Evolutionary conservation across 2,113 vertebrate species (phyloP), one percentile per base, ranked within the genome.

Genomic region (Oriolus oriolus): DNA sequence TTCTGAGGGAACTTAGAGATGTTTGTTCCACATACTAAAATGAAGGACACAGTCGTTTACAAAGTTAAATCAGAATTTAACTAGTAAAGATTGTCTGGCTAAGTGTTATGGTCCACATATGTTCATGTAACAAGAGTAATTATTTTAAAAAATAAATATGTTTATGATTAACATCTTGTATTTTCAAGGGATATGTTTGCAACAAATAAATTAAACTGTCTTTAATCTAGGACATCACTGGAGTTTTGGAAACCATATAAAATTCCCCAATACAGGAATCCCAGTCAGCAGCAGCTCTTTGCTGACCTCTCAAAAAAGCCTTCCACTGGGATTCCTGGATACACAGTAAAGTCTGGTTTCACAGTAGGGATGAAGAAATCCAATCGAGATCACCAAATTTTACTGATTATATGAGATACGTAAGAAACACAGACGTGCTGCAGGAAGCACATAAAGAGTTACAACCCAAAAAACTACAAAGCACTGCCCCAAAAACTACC

Each of bases 71-170:
- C 44, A 70, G 83, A 95, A 83, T 89, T 84, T 70, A 93, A 75
- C 59, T 64, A 47, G 56, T 77, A 77, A 80, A 69, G 60, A 86
- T 87, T 83, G 84, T 85, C 86, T 97, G 80, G 57, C 44, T 85
- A 85, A 95, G 92, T 95, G 89, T 95, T 96, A 94, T 77, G 97
- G 95, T 97, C 96, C 96, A 88, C 95, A 85, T 91, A 96, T 93
- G 91, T 97, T 96, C 96, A 95, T 97, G 96, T 90, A 94, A 93
- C 75, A 23, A 60, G 52, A 96, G 52, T 93, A 87, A 87, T 91
- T 95, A 69, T 94, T 88, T 94, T 73, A n/a, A 93, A 69, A 93
- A 97, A 96, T 97, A 96, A 97, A 96, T 94, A 68, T 68, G 90
- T 63, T 96, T 77, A 81, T 95, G 85, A 97, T 96, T 85, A 95